Base-by-base conservation (phyloP, 2,797 vertebrate genomes). In the Hyperoplus immaculatus region DNA sequence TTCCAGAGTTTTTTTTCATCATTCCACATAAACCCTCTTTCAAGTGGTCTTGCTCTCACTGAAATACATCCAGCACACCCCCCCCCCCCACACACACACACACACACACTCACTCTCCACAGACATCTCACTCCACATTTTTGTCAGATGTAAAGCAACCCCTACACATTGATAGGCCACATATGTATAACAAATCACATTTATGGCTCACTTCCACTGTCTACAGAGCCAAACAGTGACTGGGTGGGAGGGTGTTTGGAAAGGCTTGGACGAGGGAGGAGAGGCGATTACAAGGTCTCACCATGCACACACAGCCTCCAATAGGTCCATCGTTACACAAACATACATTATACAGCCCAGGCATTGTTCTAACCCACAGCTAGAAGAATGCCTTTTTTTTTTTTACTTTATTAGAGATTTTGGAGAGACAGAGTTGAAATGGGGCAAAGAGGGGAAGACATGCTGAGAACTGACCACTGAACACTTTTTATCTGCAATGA, bases 101-200 rank as follows among this genome's bases (percentile, higher is more conserved):
- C 29, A 29, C 29, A 3, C 29, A 29, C 29, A 3, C 29, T 29
- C 29, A 29, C 29, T 29, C 39, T 39, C 36, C 51, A 6, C 58
- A n/a, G 46, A 43, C 16, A 47, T 56, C 47, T 63, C n/a, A 29
- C 53, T 62, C 56, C 57, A 74, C 51, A 56, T 53, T 66, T 49
- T 38, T 75, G 45, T 56, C 16, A 58, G 65, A 79, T 72, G 38
- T 71, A 54, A 75, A 90, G 73, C 15, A 50, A 61, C 62, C 56
- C 63, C 39, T 16, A 42, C 8, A 41, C 60, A 77, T 83, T 78
- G 77, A 81, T 85, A 49, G 62, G 78, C 76, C 83, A 89, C 88
- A 88, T 82, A 72, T 92, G 90, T 78, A 77, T 87, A 92, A 88
- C 68, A 75, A 87, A 92, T 91, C 78, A 65, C 74, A 72, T 72